Evolutionary conservation across 2,113 vertebrate species (phyloP), one percentile per base, ranked within the genome.

Genomic region (Meleagris gallopavo): DNA sequence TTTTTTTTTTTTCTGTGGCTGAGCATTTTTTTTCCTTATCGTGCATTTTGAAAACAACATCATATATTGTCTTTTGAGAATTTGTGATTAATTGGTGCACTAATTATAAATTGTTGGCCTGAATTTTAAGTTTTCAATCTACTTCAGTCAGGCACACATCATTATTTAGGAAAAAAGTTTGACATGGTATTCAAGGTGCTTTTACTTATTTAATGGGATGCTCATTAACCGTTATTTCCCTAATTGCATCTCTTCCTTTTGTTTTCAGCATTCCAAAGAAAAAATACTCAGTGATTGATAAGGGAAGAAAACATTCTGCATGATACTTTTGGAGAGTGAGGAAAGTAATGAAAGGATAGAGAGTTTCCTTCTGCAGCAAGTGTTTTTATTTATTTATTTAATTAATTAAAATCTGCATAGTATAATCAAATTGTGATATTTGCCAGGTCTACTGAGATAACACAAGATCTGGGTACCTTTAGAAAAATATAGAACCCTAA

Each of bases 361-460:
- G 88, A 57, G 71, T 93, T 91, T 97, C 88, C 79, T 85, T 93
- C 78, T 81, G 83, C 85, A 91, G 48, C 22, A 71, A 66, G 61
- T 38, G 13, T 52, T 52, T 52, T 29, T 54, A 29, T 16, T 29
- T 50, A 50, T 17, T 54, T 54, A 29, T 15, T 54, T 54, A 15
- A 2, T 52, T 27, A 29, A 24, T 50, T 70, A 48, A 65, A 79
- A 50, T 54, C 38, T 54, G 46, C 34, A 46, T 29, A 52, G 30
- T 20, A 55, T 15, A 54, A 79, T 54, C 30, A 66, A 54, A 52
- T 79, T 18, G 34, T 79, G 22, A 7, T n/a, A 79, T 32, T 25
- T 78, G 46, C 17, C 21, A 25, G 46, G 17, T 71, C 27, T 71
- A 24, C 25, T 71, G 69, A 36, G n/a, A 30, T 71, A 36, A 52